Base-by-base conservation (phyloP, 2,113 vertebrate species). In the Elachura formosa region DNA sequence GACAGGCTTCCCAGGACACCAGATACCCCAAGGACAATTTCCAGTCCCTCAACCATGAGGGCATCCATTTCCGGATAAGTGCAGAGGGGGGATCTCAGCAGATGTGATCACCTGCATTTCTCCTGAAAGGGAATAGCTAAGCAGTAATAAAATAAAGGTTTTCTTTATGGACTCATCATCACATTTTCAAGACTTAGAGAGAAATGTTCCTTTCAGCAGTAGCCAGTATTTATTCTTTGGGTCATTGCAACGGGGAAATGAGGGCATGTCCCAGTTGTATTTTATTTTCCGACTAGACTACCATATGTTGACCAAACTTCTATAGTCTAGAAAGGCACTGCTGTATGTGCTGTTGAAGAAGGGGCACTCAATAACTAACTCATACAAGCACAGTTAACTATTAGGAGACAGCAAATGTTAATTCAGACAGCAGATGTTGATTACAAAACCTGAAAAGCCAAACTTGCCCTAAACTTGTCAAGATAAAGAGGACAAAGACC, bases 81-180 rank as follows among this genome's bases (percentile, higher is more conserved):
- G 36, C 17, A 38, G 25, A 14, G 11, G 2, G 9, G 3, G 8
- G 1, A 2, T 5, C 31, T 81, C 38, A 40, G 23, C 2, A 3
- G 62, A 17, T 25, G n/a, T 54, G 9, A 9, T 18, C 5, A 5
- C 0, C 0, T 58, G 14, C 86, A 16, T 80, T 66, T 61, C 18
- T 79, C 20, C 19, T 46, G 38, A 18, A 38, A 29, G 59, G 12
- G 84, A 80, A 58, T 28, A 56, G 10, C 33, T 34, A 45, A 45
- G 40, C 15, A 63, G 36, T 29, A n/a, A 58, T 75, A 62, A 14
- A 29, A 34, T 13, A 6, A 22, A 41, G 6, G 2, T 6, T 63
- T 59, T 49, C 10, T 11, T 34, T 67, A 8, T 56, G 48, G 29
- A n/a, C 5, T 67, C 5, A 21, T 19, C 11, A 10, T 40, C 3